phyloP scores from a whole-genome alignment of 2,888 invertebrate species.

The Bruchidius siliquastri region DNA sequence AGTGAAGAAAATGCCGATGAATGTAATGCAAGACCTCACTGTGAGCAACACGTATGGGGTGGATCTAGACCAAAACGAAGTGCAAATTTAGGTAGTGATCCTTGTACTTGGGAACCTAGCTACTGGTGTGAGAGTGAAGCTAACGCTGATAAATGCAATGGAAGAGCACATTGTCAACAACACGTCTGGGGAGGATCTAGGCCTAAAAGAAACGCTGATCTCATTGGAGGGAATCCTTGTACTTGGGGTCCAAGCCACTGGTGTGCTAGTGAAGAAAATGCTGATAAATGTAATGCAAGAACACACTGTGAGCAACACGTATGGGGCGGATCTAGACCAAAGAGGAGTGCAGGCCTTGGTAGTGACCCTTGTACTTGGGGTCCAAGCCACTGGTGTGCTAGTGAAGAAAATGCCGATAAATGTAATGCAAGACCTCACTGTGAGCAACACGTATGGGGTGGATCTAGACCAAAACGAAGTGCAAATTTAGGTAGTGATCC shows the following conservation, averaged over 20 bases:
- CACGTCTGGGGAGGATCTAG: not conserved
- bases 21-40: not conserved
- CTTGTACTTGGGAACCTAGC: constrained; percentile 70
- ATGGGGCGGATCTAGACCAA: not conserved
- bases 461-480: not conserved
- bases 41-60: constrained; percentile 16
- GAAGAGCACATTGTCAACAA: not conserved
- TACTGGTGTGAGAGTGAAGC: constrained; percentile 65
- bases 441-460: constrained; percentile 6
- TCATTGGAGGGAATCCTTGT: not conserved
- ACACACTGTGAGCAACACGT: not conserved
- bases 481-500: not conserved
- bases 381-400: not conserved
- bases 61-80: constrained; percentile 10
- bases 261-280: not conserved
- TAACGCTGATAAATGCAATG: constrained; percentile 45
- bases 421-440: constrained; percentile 32
- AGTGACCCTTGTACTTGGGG: not conserved
- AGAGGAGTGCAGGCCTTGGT: not conserved
- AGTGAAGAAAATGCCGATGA: constrained; percentile 12
- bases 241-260: not conserved
- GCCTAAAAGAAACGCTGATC: not conserved
- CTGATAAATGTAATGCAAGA: not conserved
- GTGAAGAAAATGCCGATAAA: constrained; percentile 21
- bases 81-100: constrained; percentile 47